These are phyloP conservation scores for Centropus unirufus DNA, from an alignment of 2,113 vertebrate species.

Conservation along the genomic window DNA sequence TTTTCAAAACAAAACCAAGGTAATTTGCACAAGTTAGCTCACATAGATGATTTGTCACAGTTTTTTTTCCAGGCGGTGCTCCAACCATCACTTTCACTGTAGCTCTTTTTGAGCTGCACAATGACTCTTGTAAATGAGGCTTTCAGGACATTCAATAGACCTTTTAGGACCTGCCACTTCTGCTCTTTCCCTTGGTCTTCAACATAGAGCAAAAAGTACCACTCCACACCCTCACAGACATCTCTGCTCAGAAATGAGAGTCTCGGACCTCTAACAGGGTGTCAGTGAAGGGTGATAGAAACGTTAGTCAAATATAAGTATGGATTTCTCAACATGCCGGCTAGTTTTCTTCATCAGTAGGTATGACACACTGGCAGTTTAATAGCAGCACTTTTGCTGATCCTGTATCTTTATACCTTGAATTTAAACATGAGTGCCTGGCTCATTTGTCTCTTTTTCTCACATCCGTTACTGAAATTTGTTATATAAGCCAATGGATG, in stretches of 20 bases:
- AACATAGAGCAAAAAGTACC: background rate
- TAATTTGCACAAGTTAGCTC: background rate
- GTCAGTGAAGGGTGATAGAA: background rate
- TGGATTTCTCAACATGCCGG: background rate
- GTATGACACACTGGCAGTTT: background rate
- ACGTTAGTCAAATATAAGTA: background rate
- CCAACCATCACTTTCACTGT: background rate
- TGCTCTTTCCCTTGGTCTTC: background rate
- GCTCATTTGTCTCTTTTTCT: background rate
- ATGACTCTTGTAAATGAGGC: background rate
- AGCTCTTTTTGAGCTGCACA: background rate
- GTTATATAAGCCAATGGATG: background rate
- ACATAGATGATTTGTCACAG: background rate
- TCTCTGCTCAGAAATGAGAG: background rate
- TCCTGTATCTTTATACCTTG: background rate
- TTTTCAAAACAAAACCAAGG: background rate
- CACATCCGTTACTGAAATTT: background rate
- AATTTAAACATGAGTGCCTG: background rate
- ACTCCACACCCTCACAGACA: background rate
- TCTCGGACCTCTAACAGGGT: background rate
- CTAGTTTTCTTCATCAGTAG: background rate
- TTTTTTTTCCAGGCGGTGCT: background rate
- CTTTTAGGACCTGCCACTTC: background rate
- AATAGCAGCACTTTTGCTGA: background rate
- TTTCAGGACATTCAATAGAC: background rate